Conservation (phyloP, 2,113 vertebrate genomes). For the Alces alces region DNA sequence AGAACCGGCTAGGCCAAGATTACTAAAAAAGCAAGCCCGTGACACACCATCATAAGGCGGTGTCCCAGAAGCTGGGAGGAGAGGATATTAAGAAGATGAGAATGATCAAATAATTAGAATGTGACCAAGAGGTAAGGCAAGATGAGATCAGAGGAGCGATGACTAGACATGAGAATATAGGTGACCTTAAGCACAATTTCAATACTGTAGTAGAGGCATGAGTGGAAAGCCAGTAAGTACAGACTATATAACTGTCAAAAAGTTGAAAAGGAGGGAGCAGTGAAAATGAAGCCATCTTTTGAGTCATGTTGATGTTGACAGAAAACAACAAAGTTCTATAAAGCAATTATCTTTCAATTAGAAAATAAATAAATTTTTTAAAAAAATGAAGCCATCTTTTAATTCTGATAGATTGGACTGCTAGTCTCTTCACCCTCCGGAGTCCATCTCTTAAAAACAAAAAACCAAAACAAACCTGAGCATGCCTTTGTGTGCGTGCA, state of each 20-base stretch:
- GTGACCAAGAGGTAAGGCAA: background rate
- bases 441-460: background rate
- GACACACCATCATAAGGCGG: background rate
- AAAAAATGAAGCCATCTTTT: background rate
- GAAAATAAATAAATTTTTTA: background rate
- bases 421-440: background rate
- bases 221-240: background rate
- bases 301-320: background rate
- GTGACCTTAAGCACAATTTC: background rate
- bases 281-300: background rate
- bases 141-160: background rate
- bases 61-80: background rate
- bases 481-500: background rate
- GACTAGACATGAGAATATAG: background rate
- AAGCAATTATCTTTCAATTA: background rate
- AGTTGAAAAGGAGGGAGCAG: background rate
- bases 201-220: background rate
- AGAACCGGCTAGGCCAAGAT: background rate
- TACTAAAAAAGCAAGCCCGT: background rate
- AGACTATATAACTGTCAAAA: background rate
- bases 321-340: background rate
- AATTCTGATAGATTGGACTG: background rate
- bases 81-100: background rate
- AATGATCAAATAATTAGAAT: background rate
- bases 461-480: background rate